Evolutionary conservation across 2,888 invertebrate species (phyloP), one percentile per base, ranked within the genome.

Genomic region (Spodoptera littoralis): DNA sequence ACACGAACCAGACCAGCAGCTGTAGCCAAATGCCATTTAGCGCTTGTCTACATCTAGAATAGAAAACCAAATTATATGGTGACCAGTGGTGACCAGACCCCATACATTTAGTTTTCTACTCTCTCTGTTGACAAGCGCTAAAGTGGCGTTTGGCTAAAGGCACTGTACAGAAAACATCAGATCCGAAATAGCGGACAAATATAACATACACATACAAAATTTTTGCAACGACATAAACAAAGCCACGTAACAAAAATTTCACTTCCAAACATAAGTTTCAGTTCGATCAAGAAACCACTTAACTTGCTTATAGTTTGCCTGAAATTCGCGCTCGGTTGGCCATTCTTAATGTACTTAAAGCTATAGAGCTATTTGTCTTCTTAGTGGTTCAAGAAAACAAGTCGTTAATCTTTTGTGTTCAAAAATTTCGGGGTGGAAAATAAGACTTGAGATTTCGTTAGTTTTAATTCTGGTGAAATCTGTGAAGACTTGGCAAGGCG

Each of bases 361-460:
- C 57, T 65, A 27, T 65, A 57, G 47, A 63, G 62, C 70, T 62
- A 68, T 74, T 65, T 66, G 64, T 77, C 67, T 76, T 74, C 46
- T 60, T 51, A 65, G 65, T 64, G 63, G 63, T 76, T 61, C 66
- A 58, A 60, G 76, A 77, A 78, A 77, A 77, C 78, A 77, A 72
- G 65, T 65, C 75, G 72, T 77, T 75, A 75, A 77, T 77, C 78
- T 77, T 63, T 61, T 47, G 48, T 54, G 68, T 62, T 68, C 60
- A 63, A 75, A 74, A 76, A 59, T 66, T 71, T 75, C 11, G 48
- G 59, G 44, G 57, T 68, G 63, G 63, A 65, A 75, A 78, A 72
- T 63, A 77, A 77, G 66, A 60, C 65, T 70, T 45, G 48, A 65
- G 65, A 66, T 61, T 53, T 47, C 48, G 70, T 64, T 71, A 51